Conservation (phyloP, 35 echinoderm and acorn worm species). For the Hemicentrotus pulcherrimus region DNA sequence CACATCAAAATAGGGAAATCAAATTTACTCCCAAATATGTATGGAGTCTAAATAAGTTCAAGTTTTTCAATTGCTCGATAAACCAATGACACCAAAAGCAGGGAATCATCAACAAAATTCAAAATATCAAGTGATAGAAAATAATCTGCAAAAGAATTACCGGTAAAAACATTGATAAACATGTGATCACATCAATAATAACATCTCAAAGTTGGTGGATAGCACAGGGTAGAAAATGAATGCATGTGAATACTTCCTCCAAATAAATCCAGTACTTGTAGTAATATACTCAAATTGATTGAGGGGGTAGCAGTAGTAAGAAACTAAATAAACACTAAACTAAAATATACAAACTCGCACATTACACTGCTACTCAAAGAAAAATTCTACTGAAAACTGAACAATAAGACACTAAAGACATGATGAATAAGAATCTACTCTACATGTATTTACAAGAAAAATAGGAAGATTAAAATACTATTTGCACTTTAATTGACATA, state of each 20-base stretch:
- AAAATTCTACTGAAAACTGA: background rate
- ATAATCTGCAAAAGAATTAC: too few species aligned
- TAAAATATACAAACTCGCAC: background rate
- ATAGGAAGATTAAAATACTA: conserved; percentile 20
- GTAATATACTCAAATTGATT: background rate
- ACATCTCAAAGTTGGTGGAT: too few species aligned
- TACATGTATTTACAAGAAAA: background rate
- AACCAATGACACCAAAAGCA: too few species aligned
- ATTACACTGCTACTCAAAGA: background rate
- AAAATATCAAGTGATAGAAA: too few species aligned
- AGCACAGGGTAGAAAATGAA: background rate
- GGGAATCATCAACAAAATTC: too few species aligned
- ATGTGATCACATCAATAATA: too few species aligned
- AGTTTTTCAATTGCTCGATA: background rate
- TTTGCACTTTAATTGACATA: conserved; percentile 13
- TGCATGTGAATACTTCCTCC: background rate
- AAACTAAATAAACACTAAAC: background rate
- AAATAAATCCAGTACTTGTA: background rate
- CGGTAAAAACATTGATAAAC: too few species aligned
- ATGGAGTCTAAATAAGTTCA: background rate
- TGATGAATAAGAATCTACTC: background rate
- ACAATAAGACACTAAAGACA: background rate
- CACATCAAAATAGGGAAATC: background rate
- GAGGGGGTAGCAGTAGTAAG: background rate
- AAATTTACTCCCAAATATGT: background rate